These are phyloP conservation scores for Dromas ardeola DNA, from an alignment of 2,113 vertebrate genomes.

Conservation along the genomic window DNA sequence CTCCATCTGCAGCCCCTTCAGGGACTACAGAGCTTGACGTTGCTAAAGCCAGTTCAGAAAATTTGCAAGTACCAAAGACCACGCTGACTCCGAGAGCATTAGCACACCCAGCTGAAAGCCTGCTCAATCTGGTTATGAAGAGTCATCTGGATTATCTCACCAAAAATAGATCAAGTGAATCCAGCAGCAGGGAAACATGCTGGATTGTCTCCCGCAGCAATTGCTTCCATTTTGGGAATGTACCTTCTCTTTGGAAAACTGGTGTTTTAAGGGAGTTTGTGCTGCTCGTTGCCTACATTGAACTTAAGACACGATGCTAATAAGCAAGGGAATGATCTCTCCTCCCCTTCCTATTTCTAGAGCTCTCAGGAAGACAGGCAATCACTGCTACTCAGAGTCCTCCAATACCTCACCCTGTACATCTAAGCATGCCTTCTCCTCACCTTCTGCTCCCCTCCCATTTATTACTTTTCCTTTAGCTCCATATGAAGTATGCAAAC, in stretches of 20 bases:
- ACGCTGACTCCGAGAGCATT: not conserved
- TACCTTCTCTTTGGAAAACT: not conserved
- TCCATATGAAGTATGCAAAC: not conserved
- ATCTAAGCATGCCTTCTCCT: not conserved
- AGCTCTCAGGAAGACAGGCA: not conserved
- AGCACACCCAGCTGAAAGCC: not conserved
- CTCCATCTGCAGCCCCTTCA: not conserved
- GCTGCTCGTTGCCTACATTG: not conserved
- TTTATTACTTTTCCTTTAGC: not conserved
- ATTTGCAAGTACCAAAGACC: not conserved
- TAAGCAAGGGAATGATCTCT: not conserved
- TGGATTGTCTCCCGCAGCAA: not conserved
- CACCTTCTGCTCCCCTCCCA: not conserved
- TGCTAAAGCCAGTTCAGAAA: not conserved
- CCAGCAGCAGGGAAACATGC: not conserved
- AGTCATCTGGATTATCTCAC: slow-evolving; percentile 32
- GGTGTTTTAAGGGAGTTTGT: not conserved
- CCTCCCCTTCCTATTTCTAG: not conserved
- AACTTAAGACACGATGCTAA: not conserved
- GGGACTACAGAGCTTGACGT: not conserved
- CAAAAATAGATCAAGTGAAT: slow-evolving; percentile 29
- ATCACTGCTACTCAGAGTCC: not conserved
- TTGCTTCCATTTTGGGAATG: not conserved
- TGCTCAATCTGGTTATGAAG: slow-evolving; percentile 1
- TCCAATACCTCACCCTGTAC: not conserved